These are phyloP conservation scores for Nymphicus hollandicus DNA, from an alignment of 2,113 vertebrate species.

Conservation along the genomic window DNA sequence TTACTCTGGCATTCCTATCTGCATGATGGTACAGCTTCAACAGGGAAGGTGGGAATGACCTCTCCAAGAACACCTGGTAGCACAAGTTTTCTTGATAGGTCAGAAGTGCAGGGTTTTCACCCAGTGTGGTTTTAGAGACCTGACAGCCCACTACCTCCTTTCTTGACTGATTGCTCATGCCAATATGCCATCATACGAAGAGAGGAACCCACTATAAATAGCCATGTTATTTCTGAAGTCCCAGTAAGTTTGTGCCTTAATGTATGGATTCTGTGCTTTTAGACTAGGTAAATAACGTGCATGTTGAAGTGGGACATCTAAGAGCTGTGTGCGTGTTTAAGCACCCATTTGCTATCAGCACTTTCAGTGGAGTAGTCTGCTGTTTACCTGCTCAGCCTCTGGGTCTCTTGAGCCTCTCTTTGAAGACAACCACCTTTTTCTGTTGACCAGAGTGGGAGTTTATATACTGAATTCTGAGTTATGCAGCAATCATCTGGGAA, in stretches of 20 bases:
- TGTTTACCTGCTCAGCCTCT: neutral
- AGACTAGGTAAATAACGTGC: neutral
- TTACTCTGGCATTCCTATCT: neutral
- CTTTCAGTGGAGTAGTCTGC: neutral
- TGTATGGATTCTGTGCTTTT: neutral
- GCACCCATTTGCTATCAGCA: neutral
- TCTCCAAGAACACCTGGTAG: neutral
- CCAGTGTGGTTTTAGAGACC: neutral
- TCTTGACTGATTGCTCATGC: neutral
- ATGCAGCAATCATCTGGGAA: neutral
- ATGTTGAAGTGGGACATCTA: neutral
- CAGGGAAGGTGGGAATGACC: neutral
- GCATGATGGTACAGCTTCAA: neutral
- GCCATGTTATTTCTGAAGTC: neutral
- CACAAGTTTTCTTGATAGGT: neutral
- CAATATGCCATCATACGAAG: too few species aligned
- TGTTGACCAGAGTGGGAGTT: neutral
- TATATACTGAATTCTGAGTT: neutral
- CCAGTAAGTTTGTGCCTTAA: neutral
- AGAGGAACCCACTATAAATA: neutral
- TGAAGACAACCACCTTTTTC: neutral
- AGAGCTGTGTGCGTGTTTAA: neutral
- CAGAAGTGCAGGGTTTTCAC: neutral
- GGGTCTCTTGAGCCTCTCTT: neutral
- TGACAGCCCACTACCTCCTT: neutral